These are phyloP conservation scores for Drusus annulatus DNA, from an alignment of 1,140 invertebrate species.

Conservation along the genomic window DNA sequence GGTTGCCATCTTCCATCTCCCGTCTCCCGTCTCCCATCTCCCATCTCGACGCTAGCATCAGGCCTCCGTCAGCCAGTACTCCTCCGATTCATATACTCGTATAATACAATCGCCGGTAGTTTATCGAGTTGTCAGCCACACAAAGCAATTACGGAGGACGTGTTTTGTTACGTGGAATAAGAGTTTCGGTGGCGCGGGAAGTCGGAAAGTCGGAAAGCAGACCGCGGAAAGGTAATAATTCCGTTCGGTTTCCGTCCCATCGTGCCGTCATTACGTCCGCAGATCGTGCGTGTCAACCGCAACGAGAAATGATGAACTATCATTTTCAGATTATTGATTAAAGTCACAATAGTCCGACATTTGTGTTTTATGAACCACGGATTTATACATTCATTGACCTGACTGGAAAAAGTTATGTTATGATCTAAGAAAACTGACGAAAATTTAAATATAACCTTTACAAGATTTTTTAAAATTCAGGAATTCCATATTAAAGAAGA, in stretches of 20 bases:
- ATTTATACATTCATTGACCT: background rate
- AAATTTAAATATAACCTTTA: too few relatives aligned
- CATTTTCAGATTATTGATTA: slow-evolving; percentile 4
- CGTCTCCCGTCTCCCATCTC: too few relatives aligned
- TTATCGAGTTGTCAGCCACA: slow-evolving; percentile 1
- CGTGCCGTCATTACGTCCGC: slow-evolving; percentile 52
- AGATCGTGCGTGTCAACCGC: slow-evolving; percentile 57
- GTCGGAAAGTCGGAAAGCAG: background rate
- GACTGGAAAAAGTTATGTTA: too few relatives aligned
- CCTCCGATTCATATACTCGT: too few relatives aligned
- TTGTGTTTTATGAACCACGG: slow-evolving; percentile 7
- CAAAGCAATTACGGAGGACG: slow-evolving; percentile 24
- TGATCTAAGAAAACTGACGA: too few relatives aligned
- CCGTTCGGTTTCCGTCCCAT: slow-evolving; percentile 44
- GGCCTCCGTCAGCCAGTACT: too few relatives aligned
- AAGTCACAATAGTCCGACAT: background rate
- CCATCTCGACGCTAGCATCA: too few relatives aligned
- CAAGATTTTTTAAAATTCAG: too few relatives aligned
- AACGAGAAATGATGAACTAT: slow-evolving; percentile 16
- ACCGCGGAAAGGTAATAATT: slow-evolving; percentile 51
- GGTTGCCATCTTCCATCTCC: too few relatives aligned
- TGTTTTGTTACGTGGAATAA: slow-evolving; percentile 8
- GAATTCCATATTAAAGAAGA: too few relatives aligned
- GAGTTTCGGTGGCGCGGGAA: too few relatives aligned
- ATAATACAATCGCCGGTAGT: background rate